Percentiles rank a stretch among this genome's conserved stretches.
These are phyloP conservation scores for Discoglossus pictus DNA, from an alignment of 2,797 vertebrate genomes.

Conservation along the genomic window DNA sequence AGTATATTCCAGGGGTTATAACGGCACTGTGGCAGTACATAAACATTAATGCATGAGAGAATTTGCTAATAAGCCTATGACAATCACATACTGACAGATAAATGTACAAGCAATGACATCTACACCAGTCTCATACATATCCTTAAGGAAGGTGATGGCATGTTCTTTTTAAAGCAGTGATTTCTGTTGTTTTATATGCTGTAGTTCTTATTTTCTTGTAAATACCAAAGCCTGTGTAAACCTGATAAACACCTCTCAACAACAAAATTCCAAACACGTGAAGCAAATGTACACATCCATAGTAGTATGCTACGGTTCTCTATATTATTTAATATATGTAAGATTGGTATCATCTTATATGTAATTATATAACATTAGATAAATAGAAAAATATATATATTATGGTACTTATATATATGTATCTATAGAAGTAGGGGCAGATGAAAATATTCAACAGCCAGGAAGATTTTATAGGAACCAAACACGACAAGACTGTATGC, in stretches of 20 bases:
- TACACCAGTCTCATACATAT: constrained; percentile 19
- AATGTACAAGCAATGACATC: constrained; percentile 7
- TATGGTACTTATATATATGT: too few species aligned
- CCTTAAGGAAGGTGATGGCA: constrained; percentile 26
- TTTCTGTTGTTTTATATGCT: constrained; percentile 10
- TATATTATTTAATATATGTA: too few species aligned
- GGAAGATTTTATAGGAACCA: too few species aligned
- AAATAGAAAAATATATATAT: too few species aligned
- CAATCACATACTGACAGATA: constrained; percentile 19
- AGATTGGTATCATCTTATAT: too few species aligned
- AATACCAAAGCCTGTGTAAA: constrained; percentile 1
- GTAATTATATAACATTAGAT: too few species aligned
- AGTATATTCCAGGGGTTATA: neutral
- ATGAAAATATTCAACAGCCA: too few species aligned
- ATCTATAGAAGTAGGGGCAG: too few species aligned
- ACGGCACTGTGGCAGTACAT: constrained; percentile 18
- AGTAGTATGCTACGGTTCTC: too few species aligned
- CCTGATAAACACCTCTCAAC: neutral
- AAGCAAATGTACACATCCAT: neutral
- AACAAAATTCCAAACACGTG: neutral
- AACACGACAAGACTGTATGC: too few species aligned
- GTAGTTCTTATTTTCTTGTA: constrained; percentile 14
- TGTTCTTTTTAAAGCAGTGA: constrained; percentile 22
- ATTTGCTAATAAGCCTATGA: constrained; percentile 19
- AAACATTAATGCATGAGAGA: constrained; percentile 19